phyloP scores from a whole-genome alignment of 2,113 vertebrate species.

The Sakesphorus luctuosus region DNA sequence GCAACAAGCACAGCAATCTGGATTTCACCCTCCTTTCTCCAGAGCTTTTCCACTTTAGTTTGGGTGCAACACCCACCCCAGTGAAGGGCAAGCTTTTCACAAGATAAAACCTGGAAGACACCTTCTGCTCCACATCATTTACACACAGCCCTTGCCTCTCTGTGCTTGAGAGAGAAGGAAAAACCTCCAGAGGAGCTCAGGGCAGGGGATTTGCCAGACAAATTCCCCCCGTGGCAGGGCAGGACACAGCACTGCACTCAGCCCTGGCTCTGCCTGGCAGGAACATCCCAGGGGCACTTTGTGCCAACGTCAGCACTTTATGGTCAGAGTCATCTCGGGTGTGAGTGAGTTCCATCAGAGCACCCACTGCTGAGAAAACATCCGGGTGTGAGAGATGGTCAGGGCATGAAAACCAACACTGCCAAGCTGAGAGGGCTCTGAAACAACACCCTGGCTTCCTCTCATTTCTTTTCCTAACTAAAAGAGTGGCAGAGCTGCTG shows the following conservation, averaged over 20 bases:
- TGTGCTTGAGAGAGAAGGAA: background rate
- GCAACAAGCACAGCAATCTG: too few relatives aligned
- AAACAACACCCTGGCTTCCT: background rate
- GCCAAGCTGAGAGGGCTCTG: background rate
- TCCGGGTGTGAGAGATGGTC: rapidly evolving
- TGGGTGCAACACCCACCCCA: background rate
- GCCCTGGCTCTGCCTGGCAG: background rate
- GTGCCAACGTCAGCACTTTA: background rate
- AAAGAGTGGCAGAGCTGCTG: background rate
- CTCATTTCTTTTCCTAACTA: background rate
- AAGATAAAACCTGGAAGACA: background rate
- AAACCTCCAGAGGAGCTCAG: background rate
- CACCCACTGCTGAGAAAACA: background rate
- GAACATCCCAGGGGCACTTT: background rate
- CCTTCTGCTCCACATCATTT: background rate
- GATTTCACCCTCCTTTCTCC: background rate
- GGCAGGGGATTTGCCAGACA: background rate
- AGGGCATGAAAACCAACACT: background rate
- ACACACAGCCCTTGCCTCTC: background rate
- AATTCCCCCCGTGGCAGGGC: background rate
- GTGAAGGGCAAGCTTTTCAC: background rate
- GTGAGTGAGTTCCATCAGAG: background rate
- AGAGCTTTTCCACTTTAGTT: background rate
- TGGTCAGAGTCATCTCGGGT: rapidly evolving
- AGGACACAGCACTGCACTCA: background rate